phyloP scores from a whole-genome alignment of 37 sponge, comb jelly and placozoan genomes.

The Spongilla lacustris region DNA sequence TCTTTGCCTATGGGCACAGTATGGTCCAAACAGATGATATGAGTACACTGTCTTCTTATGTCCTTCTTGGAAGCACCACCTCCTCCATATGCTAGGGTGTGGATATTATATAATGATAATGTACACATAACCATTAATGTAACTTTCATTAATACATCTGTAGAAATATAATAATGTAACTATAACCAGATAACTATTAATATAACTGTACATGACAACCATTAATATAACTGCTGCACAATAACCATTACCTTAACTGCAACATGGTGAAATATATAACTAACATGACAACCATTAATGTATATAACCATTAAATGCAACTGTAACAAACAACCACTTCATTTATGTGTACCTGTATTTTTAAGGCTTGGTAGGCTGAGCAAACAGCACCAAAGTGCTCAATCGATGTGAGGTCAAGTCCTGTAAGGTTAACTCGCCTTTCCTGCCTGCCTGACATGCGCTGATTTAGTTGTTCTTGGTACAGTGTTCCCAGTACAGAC shows the following conservation, averaged over 20 bases:
- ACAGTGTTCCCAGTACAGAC: constrained; percentile 54
- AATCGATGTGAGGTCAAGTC: constrained; percentile 55
- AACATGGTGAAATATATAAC: too few species aligned
- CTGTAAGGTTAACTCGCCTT: constrained; percentile 69
- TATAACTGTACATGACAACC: too few species aligned
- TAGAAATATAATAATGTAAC: too few species aligned
- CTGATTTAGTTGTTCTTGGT: constrained; percentile 32
- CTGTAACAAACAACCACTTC: background rate
- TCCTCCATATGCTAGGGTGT: background rate
- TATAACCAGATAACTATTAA: too few species aligned
- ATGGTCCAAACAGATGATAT: too few species aligned
- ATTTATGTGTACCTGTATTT: constrained; percentile 60
- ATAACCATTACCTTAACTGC: background rate
- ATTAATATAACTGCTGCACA: too few species aligned
- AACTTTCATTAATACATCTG: background rate
- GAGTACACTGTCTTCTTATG: background rate
- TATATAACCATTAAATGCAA: background rate
- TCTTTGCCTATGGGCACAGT: too few species aligned
- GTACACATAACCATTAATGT: background rate
- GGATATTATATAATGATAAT: background rate
- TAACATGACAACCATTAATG: too few species aligned
- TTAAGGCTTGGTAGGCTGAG: constrained; percentile 91
- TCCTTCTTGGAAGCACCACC: background rate
- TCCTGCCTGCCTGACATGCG: constrained; percentile 70
- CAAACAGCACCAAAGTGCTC: constrained; percentile 80